phyloP scores from a whole-genome alignment of 2,888 invertebrate genomes.

The Hydroisotoma schaefferi region DNA sequence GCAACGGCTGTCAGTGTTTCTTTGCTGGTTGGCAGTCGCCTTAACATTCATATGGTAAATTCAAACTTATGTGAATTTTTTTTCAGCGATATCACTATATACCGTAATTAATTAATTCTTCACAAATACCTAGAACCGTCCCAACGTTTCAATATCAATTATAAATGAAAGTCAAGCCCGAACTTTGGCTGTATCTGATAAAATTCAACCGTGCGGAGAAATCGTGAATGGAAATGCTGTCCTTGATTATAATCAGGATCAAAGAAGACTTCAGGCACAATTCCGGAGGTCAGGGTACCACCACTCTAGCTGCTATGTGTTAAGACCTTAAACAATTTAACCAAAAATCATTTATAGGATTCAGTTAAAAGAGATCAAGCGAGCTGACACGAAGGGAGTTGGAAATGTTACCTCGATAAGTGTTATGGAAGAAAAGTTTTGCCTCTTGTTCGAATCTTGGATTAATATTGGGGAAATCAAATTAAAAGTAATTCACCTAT shows the following conservation, averaged over 20 bases:
- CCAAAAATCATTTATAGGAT: too few relatives aligned
- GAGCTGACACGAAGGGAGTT: constrained; percentile 28
- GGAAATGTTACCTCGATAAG: constrained; percentile 18
- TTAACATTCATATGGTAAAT: constrained; percentile 29
- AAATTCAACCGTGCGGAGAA: constrained; percentile 17
- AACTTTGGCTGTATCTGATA: constrained; percentile 6
- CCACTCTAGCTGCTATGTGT: too few relatives aligned
- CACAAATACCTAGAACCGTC: too few relatives aligned
- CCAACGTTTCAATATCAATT: constrained; percentile 16
- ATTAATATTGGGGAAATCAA: constrained; percentile 29
- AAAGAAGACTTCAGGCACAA: constrained; percentile 15
- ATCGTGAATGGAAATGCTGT: constrained; percentile 18
- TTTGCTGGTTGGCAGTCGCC: constrained; percentile 28
- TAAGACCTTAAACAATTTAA: too few relatives aligned
- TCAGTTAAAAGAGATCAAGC: constrained; percentile 28
- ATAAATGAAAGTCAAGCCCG: constrained; percentile 32
- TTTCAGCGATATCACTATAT: too few relatives aligned
- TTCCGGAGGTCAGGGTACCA: too few relatives aligned
- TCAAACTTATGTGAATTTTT: too few relatives aligned
- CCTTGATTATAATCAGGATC: constrained; percentile 29
- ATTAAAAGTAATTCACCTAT: constrained; percentile 23
- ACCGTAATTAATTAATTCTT: too few relatives aligned
- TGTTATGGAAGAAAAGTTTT: constrained; percentile 43
- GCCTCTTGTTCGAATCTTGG: constrained; percentile 22
- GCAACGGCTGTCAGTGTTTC: constrained; percentile 27